Percentiles rank a stretch among this genome's conserved stretches.
phyloP scores from a whole-genome alignment of 2,113 vertebrate genomes.

The Harpagus bidentatus region DNA sequence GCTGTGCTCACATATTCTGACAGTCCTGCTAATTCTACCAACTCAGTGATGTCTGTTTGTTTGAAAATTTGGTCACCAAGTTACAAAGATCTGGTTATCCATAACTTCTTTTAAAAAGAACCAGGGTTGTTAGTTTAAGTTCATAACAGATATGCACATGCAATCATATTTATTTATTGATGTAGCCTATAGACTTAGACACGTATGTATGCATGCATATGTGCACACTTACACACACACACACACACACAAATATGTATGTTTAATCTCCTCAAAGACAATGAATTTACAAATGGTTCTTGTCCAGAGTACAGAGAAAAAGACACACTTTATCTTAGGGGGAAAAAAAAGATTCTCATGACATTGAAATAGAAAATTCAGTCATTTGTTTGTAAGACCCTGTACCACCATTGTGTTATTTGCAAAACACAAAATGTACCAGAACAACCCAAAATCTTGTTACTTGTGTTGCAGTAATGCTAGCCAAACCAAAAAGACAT shows the following conservation, averaged over 20 bases:
- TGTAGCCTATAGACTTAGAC: not conserved
- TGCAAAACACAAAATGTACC: not conserved
- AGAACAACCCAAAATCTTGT: not conserved
- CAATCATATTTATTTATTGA: not conserved
- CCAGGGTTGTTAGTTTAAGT: not conserved
- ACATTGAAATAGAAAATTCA: not conserved
- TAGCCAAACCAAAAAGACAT: not conserved
- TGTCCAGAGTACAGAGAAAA: not conserved
- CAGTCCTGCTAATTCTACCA: not conserved
- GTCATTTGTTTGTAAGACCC: not conserved
- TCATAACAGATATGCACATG: not conserved
- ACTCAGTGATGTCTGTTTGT: not conserved
- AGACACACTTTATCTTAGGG: not conserved
- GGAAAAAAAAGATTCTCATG: not conserved
- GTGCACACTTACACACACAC: accelerated
- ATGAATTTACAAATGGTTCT: not conserved
- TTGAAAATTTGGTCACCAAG: not conserved
- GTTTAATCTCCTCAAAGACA: not conserved
- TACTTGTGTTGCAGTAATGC: not conserved
- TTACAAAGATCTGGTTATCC: not conserved
- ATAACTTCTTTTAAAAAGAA: not conserved
- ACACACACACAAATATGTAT: not conserved
- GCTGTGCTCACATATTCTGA: not conserved
- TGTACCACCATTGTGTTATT: not conserved
- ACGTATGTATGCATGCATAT: accelerated